A percentile compares a stretch with the other conserved stretches of the same genome.
phyloP scores from a whole-genome alignment of 2,888 invertebrate genomes.

The Bombyx huttoni region DNA sequence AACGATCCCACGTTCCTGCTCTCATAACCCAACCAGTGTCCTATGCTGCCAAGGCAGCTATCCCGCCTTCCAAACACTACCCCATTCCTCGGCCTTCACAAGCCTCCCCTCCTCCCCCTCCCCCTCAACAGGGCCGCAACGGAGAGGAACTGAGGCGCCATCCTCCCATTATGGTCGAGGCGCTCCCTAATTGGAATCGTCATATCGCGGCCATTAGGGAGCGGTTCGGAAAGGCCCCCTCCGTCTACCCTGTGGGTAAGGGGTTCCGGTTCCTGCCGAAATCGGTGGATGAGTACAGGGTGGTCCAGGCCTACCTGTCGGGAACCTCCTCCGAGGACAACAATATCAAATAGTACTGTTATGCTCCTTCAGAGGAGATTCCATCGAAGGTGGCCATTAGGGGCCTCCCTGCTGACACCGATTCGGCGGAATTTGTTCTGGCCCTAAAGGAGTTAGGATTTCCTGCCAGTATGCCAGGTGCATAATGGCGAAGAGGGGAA shows the following conservation, averaged over 20 bases:
- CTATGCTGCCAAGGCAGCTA: too few species aligned
- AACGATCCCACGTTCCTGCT: too few species aligned
- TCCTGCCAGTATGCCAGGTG: neutral
- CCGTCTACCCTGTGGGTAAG: conserved; percentile 6
- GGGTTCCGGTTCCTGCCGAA: conserved; percentile 10
- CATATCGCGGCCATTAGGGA: conserved; percentile 6
- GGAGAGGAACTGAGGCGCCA: conserved; percentile 3
- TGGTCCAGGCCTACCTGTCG: conserved; percentile 9
- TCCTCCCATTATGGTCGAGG: conserved; percentile 12
- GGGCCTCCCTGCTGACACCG: conserved; percentile 10
- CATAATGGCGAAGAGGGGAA: neutral
- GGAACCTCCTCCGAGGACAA: neutral
- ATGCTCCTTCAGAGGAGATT: conserved; percentile 7
- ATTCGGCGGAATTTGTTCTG: neutral
- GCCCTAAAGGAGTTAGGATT: conserved; percentile 2
- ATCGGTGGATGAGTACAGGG: conserved; percentile 7
- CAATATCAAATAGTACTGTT: conserved; percentile 9
- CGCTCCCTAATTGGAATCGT: conserved; percentile 7
- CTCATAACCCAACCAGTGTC: too few species aligned
- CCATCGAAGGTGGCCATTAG: conserved; percentile 9
- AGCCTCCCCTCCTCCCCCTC: too few species aligned
- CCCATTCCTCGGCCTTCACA: too few species aligned
- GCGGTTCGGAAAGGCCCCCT: conserved; percentile 4
- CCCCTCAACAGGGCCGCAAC: too few species aligned
- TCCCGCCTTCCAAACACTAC: too few species aligned